phyloP scores from a whole-genome alignment of 2,113 vertebrate genomes.

The Oreochromis aureus region DNA sequence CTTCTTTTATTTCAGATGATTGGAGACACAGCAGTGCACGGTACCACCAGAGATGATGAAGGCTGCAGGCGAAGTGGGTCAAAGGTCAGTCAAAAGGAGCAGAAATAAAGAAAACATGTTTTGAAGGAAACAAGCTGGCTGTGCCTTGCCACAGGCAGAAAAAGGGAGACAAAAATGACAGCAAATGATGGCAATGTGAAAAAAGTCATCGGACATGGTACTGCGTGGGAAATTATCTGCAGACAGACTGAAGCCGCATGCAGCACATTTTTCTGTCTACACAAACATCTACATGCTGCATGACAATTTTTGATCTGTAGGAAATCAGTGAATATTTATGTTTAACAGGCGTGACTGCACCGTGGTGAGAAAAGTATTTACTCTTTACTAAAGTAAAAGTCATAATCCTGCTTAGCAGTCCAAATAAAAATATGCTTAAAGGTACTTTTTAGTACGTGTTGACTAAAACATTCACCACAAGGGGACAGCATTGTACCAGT shows the following conservation, averaged over 20 bases:
- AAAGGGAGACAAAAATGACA: background rate
- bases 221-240: background rate
- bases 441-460: too few relatives aligned
- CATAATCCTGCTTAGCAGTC: background rate
- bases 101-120: background rate
- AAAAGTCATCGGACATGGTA: background rate
- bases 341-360: background rate
- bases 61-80: slow-evolving; percentile 9
- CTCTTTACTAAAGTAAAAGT: background rate
- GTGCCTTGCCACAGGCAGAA: background rate
- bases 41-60: background rate
- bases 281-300: background rate
- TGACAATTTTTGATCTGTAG: background rate
- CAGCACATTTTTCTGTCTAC: background rate
- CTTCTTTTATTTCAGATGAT: background rate
- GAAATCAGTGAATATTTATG: background rate
- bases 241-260: background rate
- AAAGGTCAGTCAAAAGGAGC: background rate
- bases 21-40: background rate
- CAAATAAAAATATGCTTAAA: background rate
- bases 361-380: background rate
- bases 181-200: background rate
- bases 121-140: background rate
- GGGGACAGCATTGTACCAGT: too few relatives aligned
- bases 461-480: too few relatives aligned